Percentiles rank a stretch among this genome's conserved stretches.
Conservation (phyloP, 2,888 invertebrate species). For the Lottia scabra region DNA sequence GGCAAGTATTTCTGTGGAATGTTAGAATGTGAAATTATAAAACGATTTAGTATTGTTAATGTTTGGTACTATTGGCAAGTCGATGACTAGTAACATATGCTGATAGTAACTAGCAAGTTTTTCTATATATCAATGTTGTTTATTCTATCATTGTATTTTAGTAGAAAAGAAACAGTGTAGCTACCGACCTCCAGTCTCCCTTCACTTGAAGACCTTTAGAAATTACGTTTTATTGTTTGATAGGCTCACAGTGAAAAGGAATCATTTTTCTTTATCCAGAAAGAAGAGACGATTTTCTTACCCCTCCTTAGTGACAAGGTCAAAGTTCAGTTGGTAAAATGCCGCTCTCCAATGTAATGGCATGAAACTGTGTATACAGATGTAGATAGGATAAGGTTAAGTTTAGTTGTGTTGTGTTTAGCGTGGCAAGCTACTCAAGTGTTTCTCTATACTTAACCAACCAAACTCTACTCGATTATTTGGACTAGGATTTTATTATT, state of each 20-base stretch:
- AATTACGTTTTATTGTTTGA: background rate
- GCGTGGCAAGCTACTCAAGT: background rate
- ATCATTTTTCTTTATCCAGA: background rate
- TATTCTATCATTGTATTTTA: too few species aligned
- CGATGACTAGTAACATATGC: too few species aligned
- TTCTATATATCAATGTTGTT: too few species aligned
- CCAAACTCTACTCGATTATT: background rate
- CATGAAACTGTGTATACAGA: conserved; percentile 3
- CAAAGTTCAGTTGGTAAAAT: background rate
- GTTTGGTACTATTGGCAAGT: too few species aligned
- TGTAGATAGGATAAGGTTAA: background rate
- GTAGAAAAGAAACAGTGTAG: too few species aligned
- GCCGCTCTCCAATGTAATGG: background rate
- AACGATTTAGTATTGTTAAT: too few species aligned
- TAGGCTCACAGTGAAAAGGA: background rate
- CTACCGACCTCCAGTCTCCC: too few species aligned
- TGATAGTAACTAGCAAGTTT: too few species aligned
- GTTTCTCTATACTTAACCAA: background rate
- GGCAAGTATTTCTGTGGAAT: too few species aligned
- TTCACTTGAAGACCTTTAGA: background rate
- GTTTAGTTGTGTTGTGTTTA: background rate
- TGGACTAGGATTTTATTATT: background rate
- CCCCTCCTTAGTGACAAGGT: conserved; percentile 4
- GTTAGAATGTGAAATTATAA: too few species aligned
- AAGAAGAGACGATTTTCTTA: conserved; percentile 2